phyloP scores from a whole-genome alignment of 2,113 vertebrate genomes.

The Chloropsis hardwickii region DNA sequence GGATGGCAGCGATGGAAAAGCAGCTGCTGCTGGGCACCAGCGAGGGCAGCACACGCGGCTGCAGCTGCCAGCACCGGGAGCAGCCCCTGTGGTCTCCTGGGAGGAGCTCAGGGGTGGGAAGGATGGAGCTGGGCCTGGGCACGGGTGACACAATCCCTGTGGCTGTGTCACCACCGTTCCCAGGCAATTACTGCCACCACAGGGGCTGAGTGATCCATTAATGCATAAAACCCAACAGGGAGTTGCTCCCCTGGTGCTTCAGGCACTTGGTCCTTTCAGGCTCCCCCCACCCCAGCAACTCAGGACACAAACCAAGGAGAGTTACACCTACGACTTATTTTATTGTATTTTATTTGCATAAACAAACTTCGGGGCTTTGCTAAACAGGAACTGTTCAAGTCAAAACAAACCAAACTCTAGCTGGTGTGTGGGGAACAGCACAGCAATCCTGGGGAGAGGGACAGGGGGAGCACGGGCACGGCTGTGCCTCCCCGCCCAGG shows the following conservation, averaged over 20 bases:
- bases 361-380: conserved; percentile 71
- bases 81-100: fast-evolving
- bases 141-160: fast-evolving
- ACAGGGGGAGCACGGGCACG: neutral
- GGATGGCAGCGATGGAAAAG: fast-evolving
- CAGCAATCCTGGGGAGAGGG: conserved; percentile 52
- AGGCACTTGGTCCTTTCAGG: neutral
- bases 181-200: neutral
- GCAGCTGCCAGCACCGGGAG: neutral
- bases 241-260: neutral
- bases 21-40: neutral
- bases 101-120: neutral
- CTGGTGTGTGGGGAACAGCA: conserved; percentile 53
- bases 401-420: conserved; percentile 74
- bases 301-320: conserved; percentile 26
- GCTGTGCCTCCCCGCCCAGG: neutral
- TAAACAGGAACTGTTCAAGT: conserved; percentile 74
- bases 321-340: conserved; percentile 65
- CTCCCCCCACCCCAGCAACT: neutral
- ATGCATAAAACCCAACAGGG: neutral
- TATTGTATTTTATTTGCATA: conserved; percentile 79
- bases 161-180: neutral
- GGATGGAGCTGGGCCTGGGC: neutral
- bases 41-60: neutral
- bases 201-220: neutral